Evolutionary conservation across 2,797 vertebrate species (phyloP), one percentile per base, ranked within the genome.

Genomic region (Cossypha dichroa): DNA sequence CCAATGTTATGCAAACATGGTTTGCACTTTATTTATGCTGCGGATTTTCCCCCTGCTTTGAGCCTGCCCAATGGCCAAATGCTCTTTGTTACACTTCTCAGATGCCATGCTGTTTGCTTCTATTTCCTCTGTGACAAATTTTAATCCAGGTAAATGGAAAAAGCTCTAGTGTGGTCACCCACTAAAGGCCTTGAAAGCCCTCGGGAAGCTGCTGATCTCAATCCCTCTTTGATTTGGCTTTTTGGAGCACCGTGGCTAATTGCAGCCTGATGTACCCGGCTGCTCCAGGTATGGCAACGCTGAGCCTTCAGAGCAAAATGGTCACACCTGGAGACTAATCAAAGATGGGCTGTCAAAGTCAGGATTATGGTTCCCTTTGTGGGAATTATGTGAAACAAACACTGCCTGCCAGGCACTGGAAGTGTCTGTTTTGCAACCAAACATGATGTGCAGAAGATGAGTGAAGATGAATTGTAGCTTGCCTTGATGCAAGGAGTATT

Each of bases 91-190:
- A 64, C 46, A 85, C 66, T 85, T 86, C 85, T 94, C 89, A 70
- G 69, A 94, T 85, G 67, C 34, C 43, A 11, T 26, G 90, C 76
- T 84, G 70, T 93, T 89, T 69, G 72, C 41, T 85, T 86, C 54
- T 72, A 48, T 94, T 67, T 95, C 79, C 54, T 79, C 88, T 69
- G 88, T 88, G 95, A 96, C 88, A 72, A 94, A 84, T 93, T 93
- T 91, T 94, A 97, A 96, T 94, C 70, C 85, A 94, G 85, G 88
- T 96, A 97, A 96, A 97, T 92, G 92, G 86, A 96, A 96, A 94
- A 96, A 84, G 73, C 88, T 90, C 67, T 33, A 23, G 79, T 16
- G 80, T 46, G 79, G 91, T 69, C 88, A 82, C 60, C 93, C 81
- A 22, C 43, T 94, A 95, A 93, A 59, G 77, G 77, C 60, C 84